phyloP scores from a whole-genome alignment of 2,113 vertebrate species.

The Pseudopodoces humilis region DNA sequence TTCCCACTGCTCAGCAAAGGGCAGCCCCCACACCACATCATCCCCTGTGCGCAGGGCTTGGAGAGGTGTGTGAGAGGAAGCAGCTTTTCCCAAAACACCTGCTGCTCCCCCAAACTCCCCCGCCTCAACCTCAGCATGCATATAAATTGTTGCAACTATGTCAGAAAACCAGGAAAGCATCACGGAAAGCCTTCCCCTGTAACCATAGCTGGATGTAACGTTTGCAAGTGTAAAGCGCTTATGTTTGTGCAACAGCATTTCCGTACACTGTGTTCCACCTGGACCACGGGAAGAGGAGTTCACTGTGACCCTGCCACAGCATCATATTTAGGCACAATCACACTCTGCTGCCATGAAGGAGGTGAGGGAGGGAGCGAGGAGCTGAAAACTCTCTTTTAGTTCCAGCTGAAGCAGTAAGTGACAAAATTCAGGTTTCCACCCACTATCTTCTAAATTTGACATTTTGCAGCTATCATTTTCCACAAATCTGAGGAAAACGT shows the following conservation, averaged over 20 bases:
- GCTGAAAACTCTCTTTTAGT: not conserved
- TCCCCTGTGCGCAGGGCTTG: not conserved
- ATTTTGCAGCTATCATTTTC: conserved; percentile 40
- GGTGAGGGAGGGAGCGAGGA: conserved; percentile 23
- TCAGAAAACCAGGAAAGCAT: conserved; percentile 55
- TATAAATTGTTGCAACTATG: conserved; percentile 41
- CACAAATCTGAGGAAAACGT: not conserved
- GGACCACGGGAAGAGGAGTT: not conserved
- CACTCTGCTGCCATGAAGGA: conserved; percentile 31
- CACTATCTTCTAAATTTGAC: conserved; percentile 61
- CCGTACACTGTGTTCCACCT: conserved; percentile 52
- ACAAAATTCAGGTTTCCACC: conserved; percentile 56
- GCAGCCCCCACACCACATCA: not conserved
- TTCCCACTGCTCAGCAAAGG: fast-evolving
- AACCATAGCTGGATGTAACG: not conserved
- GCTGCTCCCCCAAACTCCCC: not conserved
- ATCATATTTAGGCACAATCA: conserved; percentile 51
- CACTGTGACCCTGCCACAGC: not conserved
- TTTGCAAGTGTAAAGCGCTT: not conserved
- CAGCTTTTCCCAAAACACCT: conserved; percentile 14
- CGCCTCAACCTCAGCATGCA: not conserved
- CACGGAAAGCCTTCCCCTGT: conserved; percentile 54
- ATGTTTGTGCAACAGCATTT: conserved; percentile 55
- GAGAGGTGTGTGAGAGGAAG: not conserved
- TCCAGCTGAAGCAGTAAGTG: conserved; percentile 48